A percentile compares a stretch with the other conserved stretches of the same genome.
Conservation (phyloP, 1,140 invertebrate species). For the Drosophila leontia region DNA sequence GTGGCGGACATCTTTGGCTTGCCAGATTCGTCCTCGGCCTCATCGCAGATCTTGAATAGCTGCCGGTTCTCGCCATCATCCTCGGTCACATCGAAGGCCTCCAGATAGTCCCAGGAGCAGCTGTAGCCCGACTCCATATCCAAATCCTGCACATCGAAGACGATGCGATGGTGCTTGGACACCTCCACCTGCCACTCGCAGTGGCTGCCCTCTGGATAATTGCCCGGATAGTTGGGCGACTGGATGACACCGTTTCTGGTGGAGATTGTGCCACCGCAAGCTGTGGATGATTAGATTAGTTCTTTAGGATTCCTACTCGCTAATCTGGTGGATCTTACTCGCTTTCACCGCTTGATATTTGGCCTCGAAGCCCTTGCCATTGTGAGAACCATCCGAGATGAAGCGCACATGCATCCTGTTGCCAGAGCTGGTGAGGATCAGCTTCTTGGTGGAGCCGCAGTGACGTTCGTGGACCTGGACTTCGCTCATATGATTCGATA, state of each 20-base stretch:
- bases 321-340: slow-evolving; percentile 3
- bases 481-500: slow-evolving; percentile 38
- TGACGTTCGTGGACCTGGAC: slow-evolving; percentile 44
- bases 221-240: slow-evolving; percentile 90
- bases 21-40: accelerated
- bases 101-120: slow-evolving; percentile 87
- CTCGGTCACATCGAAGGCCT: slow-evolving; percentile 54
- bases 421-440: slow-evolving; percentile 60
- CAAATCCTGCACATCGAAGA: slow-evolving; percentile 86
- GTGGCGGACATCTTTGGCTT: background rate
- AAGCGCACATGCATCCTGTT: slow-evolving; percentile 67
- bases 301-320: too few relatives aligned
- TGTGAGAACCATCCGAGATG: slow-evolving; percentile 51
- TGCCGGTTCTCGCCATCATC: slow-evolving; percentile 41
- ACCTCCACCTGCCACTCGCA: slow-evolving; percentile 91
- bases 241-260: slow-evolving; percentile 57
- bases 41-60: slow-evolving; percentile 58
- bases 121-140: slow-evolving; percentile 87
- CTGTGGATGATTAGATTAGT: slow-evolving; percentile 17
- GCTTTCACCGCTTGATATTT: slow-evolving; percentile 85
- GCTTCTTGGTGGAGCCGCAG: slow-evolving; percentile 44
- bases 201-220: slow-evolving; percentile 89
- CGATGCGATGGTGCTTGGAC: slow-evolving; percentile 87
- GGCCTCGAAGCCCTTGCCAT: slow-evolving; percentile 88
- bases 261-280: slow-evolving; percentile 62